Evolutionary conservation across 2,888 invertebrate species (phyloP).

Genomic region (Thera obeliscata): DNA sequence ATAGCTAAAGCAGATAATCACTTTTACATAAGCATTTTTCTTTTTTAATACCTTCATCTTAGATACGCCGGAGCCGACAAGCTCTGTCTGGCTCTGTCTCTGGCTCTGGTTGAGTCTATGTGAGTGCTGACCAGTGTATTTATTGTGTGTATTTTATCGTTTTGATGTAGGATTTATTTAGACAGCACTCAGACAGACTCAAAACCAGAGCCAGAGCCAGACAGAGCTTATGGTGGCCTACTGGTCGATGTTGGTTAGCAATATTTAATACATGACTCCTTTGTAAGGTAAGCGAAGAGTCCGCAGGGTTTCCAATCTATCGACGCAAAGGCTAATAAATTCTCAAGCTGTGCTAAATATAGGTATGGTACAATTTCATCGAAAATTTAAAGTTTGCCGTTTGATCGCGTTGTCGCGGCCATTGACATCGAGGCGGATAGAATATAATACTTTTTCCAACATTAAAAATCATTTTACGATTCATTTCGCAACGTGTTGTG

Average conservation of each 20-base stretch:
- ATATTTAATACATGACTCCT: background rate
- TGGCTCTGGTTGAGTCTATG: too few species aligned
- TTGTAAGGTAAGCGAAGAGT: slow-evolving; percentile 7
- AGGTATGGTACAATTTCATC: slow-evolving; percentile 25
- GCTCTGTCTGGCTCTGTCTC: too few species aligned
- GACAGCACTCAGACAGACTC: too few species aligned
- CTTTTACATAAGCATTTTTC: too few species aligned
- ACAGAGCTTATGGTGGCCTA: too few species aligned
- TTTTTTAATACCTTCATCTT: too few species aligned
- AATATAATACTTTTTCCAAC: slow-evolving; percentile 30
- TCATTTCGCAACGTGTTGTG: slow-evolving; percentile 31
- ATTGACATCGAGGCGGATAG: slow-evolving; percentile 26
- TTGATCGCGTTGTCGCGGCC: slow-evolving; percentile 19
- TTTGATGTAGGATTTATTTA: too few species aligned
- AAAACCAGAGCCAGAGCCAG: too few species aligned
- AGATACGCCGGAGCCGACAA: too few species aligned
- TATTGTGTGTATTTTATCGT: too few species aligned
- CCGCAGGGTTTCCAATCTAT: slow-evolving; percentile 1
- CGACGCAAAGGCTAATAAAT: slow-evolving; percentile 18
- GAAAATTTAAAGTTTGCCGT: slow-evolving; percentile 29
- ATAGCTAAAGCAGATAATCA: too few species aligned
- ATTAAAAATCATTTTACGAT: slow-evolving; percentile 32
- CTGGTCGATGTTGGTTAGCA: background rate
- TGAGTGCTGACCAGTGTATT: too few species aligned
- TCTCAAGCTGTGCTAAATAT: slow-evolving; percentile 16